Percentiles rank a stretch among this genome's conserved stretches.
These are phyloP conservation scores for Zaprionus africanus DNA, from an alignment of 1,140 invertebrate genomes.

Conservation along the genomic window DNA sequence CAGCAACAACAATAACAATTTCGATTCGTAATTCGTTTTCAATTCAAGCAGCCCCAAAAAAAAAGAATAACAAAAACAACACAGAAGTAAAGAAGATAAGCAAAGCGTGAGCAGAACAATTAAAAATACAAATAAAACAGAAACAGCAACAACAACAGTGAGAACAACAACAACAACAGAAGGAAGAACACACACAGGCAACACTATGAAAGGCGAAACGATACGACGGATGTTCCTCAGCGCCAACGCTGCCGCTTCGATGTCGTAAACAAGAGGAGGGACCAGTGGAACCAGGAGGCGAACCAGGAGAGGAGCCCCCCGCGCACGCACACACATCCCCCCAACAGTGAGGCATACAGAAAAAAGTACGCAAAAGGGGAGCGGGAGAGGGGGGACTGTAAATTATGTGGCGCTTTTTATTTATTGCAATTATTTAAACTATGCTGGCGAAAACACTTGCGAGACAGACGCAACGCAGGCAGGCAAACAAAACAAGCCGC, in stretches of 20 bases:
- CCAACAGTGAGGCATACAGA: slow-evolving; percentile 54
- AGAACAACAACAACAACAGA: slow-evolving; percentile 6
- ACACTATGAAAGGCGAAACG: slow-evolving; percentile 65
- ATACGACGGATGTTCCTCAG: slow-evolving; percentile 55
- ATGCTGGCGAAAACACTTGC: neutral
- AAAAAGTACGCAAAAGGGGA: slow-evolving; percentile 29
- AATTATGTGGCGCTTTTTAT: neutral
- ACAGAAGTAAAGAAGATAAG: slow-evolving; percentile 8
- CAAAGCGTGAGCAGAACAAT: slow-evolving; percentile 35
- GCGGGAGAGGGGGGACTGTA: neutral
- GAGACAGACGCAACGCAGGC: neutral
- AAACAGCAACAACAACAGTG: slow-evolving; percentile 24
- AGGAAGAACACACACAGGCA: neutral
- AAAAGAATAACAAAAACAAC: slow-evolving; percentile 23
- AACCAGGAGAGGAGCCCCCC: neutral
- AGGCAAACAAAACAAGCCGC: slow-evolving; percentile 1
- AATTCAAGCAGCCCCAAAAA: slow-evolving; percentile 24
- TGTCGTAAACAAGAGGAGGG: slow-evolving; percentile 52
- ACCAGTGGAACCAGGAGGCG: slow-evolving; percentile 5
- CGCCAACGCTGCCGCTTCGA: slow-evolving; percentile 36
- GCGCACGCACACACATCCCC: neutral
- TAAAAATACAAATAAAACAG: slow-evolving; percentile 28
- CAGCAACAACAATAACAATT: neutral
- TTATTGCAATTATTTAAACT: slow-evolving; percentile 3
- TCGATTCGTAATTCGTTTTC: slow-evolving; percentile 18